Evolutionary conservation across 1,140 invertebrate genomes (phyloP), one percentile per base, ranked within the genome.

Genomic region (Galendromus occidentalis): DNA sequence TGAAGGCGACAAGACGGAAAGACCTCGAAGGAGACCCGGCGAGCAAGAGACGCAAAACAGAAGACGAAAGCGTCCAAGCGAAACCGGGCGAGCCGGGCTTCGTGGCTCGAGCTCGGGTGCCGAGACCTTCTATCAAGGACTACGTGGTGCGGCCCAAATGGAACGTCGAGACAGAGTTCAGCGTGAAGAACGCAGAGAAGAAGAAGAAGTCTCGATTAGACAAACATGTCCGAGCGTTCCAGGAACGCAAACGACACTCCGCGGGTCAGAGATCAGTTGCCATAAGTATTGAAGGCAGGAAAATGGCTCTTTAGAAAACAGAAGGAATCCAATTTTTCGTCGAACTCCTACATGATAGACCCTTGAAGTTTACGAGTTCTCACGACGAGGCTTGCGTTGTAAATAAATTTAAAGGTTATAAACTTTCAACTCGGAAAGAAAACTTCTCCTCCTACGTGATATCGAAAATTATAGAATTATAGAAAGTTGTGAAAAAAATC

Each of bases 31-130:
- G 41, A 42, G 14, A 9, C 44, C 28, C 66, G 25, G 65, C 25
- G n/a, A 41, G 45, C 63, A 44, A 71, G 70, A 18, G 69, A 70
- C 44, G 71, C 66, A 30, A 44, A 66, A 42, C 42, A 6, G 68
- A 73, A 45, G 66, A 68, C 28, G 64, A 29, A 12, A 42, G 41
- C 18, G 72, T 73, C 33, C 64, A 66, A 18, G 47, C 44, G 90
- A 29, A 78, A 89, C 93, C 94, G 0, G 93, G 94, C 66, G 91
- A 97, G 74, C 86, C 88, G 69, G 94, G 94, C 33, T 98, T 91
- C 88, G 84, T 97, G 55, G 83, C 84, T 9, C 79, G 95, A 74
- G 95, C 95, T 17, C 80, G 95, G 69, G 94, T 99, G 59, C 95
- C 95, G 18, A 77, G 84, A 72, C 92, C 92, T 51, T 97, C 92